Evolutionary conservation across 2,888 invertebrate genomes (phyloP).

Genomic region (Horisme vitalbata): DNA sequence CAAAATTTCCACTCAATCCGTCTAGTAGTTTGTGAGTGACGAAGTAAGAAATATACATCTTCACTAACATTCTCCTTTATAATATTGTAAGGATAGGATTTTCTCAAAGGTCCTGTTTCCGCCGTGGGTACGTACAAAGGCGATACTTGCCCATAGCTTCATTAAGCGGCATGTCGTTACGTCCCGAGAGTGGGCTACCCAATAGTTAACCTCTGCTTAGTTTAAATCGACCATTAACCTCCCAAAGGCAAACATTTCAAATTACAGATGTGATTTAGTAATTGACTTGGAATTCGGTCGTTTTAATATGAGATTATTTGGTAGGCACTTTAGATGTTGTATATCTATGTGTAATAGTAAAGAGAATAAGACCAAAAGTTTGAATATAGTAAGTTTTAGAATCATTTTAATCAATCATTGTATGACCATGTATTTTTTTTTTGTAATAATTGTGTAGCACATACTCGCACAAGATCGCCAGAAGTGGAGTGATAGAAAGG

Average conservation of each 20-base stretch:
- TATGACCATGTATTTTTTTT: too few relatives aligned
- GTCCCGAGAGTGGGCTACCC: slow-evolving; percentile 42
- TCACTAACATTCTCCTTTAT: too few relatives aligned
- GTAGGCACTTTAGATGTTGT: neutral
- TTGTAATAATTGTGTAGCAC: too few relatives aligned
- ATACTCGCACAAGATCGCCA: too few relatives aligned
- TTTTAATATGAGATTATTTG: slow-evolving; percentile 27
- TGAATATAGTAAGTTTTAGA: too few relatives aligned
- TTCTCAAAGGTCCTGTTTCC: slow-evolving; percentile 3
- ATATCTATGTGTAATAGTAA: neutral
- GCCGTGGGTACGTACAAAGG: slow-evolving; percentile 9
- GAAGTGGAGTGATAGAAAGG: too few relatives aligned
- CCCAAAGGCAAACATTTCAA: slow-evolving; percentile 52
- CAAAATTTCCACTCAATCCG: too few relatives aligned
- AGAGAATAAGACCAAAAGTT: too few relatives aligned
- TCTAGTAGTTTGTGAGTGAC: too few relatives aligned
- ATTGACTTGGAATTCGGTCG: slow-evolving; percentile 38
- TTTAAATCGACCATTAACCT: slow-evolving; percentile 63
- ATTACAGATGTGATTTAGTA: slow-evolving; percentile 53
- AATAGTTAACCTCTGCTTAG: slow-evolving; percentile 57
- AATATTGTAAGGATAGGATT: too few relatives aligned
- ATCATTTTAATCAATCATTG: too few relatives aligned
- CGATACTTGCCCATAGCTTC: slow-evolving; percentile 21
- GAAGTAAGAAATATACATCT: too few relatives aligned
- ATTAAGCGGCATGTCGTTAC: slow-evolving; percentile 39